These are phyloP conservation scores for Amphibalanus amphitrite DNA, from an alignment of 1,140 invertebrate species.

Conservation along the genomic window DNA sequence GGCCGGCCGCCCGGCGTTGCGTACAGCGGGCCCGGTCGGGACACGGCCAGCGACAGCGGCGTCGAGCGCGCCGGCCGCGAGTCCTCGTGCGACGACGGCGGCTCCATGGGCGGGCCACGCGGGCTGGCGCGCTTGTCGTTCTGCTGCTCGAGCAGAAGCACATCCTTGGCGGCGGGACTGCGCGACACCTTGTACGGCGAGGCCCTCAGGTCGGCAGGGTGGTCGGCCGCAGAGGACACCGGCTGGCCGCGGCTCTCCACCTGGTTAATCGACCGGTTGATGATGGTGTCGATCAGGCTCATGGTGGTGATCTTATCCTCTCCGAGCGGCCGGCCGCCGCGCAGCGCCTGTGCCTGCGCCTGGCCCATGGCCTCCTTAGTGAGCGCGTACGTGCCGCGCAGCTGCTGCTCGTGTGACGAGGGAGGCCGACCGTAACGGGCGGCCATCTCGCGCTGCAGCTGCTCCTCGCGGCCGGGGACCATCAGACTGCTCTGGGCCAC, in stretches of 20 bases:
- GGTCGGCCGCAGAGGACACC: neutral
- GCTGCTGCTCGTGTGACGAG: neutral
- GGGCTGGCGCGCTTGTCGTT: neutral
- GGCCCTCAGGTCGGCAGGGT: neutral
- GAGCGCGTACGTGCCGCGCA: too few species aligned
- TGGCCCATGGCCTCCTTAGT: too few species aligned
- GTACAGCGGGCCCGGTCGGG: neutral
- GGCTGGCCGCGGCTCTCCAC: neutral
- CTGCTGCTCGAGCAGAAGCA: neutral
- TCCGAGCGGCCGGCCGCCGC: too few species aligned
- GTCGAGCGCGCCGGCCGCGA: neutral
- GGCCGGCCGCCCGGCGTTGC: too few species aligned
- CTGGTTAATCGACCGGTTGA: conserved; percentile 1
- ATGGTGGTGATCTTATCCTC: neutral
- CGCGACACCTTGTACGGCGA: neutral
- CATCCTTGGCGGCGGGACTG: neutral
- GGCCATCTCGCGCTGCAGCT: neutral
- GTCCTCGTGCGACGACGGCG: neutral
- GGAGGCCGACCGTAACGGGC: neutral
- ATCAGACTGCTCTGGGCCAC: neutral
- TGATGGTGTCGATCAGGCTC: conserved; percentile 3
- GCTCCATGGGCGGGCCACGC: neutral
- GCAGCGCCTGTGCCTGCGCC: neutral
- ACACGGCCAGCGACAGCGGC: neutral
- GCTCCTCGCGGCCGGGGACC: neutral